Evolutionary conservation across 2,888 invertebrate genomes (phyloP), one percentile per base, ranked within the genome.

Genomic region (Cosmorhoe ocellata): DNA sequence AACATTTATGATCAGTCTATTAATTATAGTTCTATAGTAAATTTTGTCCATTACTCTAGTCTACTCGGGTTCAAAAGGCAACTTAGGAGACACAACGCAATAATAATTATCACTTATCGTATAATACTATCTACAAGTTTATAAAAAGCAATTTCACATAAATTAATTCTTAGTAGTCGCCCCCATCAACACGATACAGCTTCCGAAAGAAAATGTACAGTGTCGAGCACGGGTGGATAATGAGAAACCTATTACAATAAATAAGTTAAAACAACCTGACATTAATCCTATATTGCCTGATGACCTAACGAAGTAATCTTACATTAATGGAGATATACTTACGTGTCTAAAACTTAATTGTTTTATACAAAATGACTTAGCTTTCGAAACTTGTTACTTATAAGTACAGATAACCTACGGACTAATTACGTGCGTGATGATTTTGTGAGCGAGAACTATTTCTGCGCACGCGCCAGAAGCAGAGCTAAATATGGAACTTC

Each of bases 331-430:
- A 87, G 88, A 86, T 84, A 86, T 84, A 76, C 87, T 87, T 87
- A 88, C 62, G 76, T 72, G 58, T 70, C 85, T 87, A 86, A 76
- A 84, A 86, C 88, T 86, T 87, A 89, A 77, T 79, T 78, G 78
- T 84, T 81, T 86, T 89, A 88, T 90, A 90, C 88, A 90, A 86
- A 89, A 90, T 90, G 90, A 90, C 90, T 90, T 90, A 90, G 90
- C 87, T 83, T 90, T 88, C 89, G 88, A 90, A 89, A 85, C 82
- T 86, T 85, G 85, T 87, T 87, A 82, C 89, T 83, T 89, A 90
- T 87, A 89, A 87, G 87, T 88, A 89, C 88, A 79, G 83, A 80
- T 80, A 76, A 77, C 76, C 82, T 89, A 87, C 72, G 75, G 82
- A 84, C 83, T 86, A 87, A 84, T 71, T 75, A 84, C 79, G 85